Conservation (phyloP, 1,140 invertebrate species). For the Polyergus mexicanus region DNA sequence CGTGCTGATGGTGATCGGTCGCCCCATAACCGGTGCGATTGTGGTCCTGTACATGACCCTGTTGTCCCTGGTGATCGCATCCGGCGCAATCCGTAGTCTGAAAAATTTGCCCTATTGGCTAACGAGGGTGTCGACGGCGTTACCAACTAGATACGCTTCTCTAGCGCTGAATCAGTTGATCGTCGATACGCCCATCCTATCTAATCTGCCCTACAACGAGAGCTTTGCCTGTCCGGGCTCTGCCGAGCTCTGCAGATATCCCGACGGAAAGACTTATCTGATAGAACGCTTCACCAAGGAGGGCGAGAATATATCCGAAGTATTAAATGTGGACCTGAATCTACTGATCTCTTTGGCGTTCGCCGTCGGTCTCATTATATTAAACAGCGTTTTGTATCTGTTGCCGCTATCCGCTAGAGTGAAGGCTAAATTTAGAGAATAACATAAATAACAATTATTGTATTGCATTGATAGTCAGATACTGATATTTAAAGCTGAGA, state of each 20-base stretch:
- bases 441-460: conserved; percentile 38
- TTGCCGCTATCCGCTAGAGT: conserved; percentile 95
- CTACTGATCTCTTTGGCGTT: conserved; percentile 95
- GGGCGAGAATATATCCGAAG: conserved; percentile 88
- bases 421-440: conserved; percentile 96
- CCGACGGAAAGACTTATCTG: conserved; percentile 91
- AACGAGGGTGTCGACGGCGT: conserved; percentile 77
- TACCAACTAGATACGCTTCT: conserved; percentile 83
- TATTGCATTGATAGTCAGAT: neutral
- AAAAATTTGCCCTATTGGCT: conserved; percentile 83
- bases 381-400: conserved; percentile 95
- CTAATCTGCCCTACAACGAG: conserved; percentile 86
- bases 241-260: conserved; percentile 89
- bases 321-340: conserved; percentile 91
- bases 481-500: neutral
- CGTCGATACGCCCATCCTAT: conserved; percentile 76
- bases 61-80: conserved; percentile 91
- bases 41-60: conserved; percentile 92
- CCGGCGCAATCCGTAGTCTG: conserved; percentile 93
- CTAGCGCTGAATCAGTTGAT: conserved; percentile 82
- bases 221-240: conserved; percentile 86
- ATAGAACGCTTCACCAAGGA: conserved; percentile 91
- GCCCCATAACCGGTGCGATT: conserved; percentile 91
- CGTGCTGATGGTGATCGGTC: conserved; percentile 93
- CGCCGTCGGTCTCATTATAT: conserved; percentile 91